These are phyloP conservation scores for Aproaerema taeniolella DNA, from an alignment of 2,888 invertebrate species.

Conservation along the genomic window DNA sequence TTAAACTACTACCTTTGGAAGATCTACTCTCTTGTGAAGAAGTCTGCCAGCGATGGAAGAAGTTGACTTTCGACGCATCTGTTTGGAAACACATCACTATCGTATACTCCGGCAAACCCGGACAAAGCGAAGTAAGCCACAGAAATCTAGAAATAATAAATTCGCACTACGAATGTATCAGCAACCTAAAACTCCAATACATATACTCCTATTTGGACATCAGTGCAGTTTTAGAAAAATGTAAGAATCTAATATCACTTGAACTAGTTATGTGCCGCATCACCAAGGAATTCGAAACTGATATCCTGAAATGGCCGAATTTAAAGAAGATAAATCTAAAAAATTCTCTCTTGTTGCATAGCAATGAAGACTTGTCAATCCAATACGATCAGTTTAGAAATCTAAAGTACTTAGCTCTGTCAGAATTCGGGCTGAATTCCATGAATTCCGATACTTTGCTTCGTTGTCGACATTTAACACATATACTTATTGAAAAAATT, in stretches of 20 bases:
- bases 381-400: slow-evolving; percentile 49
- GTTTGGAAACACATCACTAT: slow-evolving; percentile 52
- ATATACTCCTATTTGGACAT: slow-evolving; percentile 50
- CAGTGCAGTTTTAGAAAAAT: slow-evolving; percentile 44
- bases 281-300: slow-evolving; percentile 46
- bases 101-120: slow-evolving; percentile 55
- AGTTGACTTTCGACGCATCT: slow-evolving; percentile 41
- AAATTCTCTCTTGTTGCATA: slow-evolving; percentile 49
- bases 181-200: slow-evolving; percentile 55
- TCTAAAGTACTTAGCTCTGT: slow-evolving; percentile 47
- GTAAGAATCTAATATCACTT: slow-evolving; percentile 49
- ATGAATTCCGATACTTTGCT: slow-evolving; percentile 51
- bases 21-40: slow-evolving; percentile 47
- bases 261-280: slow-evolving; percentile 66
- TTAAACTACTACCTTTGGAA: slow-evolving; percentile 52
- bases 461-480: slow-evolving; percentile 45
- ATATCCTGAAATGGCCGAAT: slow-evolving; percentile 47
- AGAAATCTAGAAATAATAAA: slow-evolving; percentile 44
- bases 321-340: slow-evolving; percentile 55
- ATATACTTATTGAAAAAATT: slow-evolving; percentile 64
- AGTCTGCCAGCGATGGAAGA: slow-evolving; percentile 57
- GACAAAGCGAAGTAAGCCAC: slow-evolving; percentile 47
- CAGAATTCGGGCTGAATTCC: slow-evolving; percentile 58
- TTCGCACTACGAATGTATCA: slow-evolving; percentile 46
- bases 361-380: slow-evolving; percentile 38